phyloP scores from a whole-genome alignment of 2,113 vertebrate genomes.

The Turdus rufiventris region DNA sequence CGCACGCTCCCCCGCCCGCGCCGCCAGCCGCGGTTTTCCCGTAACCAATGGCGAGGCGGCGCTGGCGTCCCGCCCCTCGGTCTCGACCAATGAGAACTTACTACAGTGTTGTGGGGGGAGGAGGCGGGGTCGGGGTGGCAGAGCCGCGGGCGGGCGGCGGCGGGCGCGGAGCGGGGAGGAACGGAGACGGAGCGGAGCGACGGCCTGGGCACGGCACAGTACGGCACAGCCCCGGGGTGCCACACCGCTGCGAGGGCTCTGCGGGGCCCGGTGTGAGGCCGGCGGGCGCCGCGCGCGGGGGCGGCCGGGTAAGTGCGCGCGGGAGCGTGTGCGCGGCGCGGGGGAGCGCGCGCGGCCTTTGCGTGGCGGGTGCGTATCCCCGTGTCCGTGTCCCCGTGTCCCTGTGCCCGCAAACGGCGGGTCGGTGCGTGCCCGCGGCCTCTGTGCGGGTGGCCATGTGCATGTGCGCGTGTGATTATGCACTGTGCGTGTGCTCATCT shows the following conservation, averaged over 20 bases:
- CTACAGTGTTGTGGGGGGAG: constrained; percentile 50
- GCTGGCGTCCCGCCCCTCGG: background rate
- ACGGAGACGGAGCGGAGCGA: background rate
- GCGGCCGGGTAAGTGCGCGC: background rate
- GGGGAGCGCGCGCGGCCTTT: background rate
- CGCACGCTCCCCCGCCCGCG: background rate
- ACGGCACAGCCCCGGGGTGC: background rate
- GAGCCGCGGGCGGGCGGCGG: background rate
- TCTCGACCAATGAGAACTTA: constrained; percentile 40
- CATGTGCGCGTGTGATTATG: background rate
- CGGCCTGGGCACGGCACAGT: background rate
- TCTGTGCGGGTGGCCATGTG: background rate
- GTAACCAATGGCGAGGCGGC: background rate
- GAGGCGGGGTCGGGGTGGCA: background rate
- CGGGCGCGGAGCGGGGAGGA: background rate
- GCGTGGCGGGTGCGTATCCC: background rate
- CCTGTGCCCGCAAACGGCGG: background rate
- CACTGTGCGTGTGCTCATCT: background rate
- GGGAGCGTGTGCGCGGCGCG: background rate
- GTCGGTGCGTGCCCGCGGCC: background rate
- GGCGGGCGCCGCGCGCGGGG: background rate
- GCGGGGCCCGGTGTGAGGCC: background rate
- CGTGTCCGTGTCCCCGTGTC: background rate
- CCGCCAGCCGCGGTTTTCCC: background rate
- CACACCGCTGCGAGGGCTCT: background rate